Conservation (phyloP, 2,888 invertebrate genomes). For the Chrysodeixis includens region DNA sequence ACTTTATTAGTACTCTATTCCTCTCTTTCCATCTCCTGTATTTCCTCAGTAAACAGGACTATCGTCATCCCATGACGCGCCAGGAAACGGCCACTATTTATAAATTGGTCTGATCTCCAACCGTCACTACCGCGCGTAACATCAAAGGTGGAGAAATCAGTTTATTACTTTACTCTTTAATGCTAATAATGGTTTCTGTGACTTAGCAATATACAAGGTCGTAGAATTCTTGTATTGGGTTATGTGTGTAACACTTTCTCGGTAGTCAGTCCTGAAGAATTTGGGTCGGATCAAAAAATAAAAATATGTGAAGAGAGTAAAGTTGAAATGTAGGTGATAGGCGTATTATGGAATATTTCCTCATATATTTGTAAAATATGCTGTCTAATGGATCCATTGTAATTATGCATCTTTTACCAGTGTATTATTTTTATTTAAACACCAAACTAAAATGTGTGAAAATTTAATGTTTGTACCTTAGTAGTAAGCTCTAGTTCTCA, state of each 20-base stretch:
- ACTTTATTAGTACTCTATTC: neutral
- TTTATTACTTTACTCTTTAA: constrained; percentile 19
- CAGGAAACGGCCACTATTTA: constrained; percentile 49
- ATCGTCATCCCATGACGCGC: constrained; percentile 34
- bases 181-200: neutral
- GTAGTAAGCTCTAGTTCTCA: no score
- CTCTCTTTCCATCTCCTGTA: neutral
- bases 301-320: no score
- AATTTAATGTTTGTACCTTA: no score
- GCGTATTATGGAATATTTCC: no score
- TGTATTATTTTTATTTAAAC: no score
- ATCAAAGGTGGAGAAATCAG: constrained; percentile 39
- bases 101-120: constrained; percentile 51
- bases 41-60: constrained; percentile 2
- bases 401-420: no score
- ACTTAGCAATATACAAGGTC: constrained; percentile 3
- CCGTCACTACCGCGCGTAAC: constrained; percentile 43
- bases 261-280: no score
- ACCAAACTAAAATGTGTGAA: no score
- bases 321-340: no score
- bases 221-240: neutral
- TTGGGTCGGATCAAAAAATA: no score
- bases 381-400: no score
- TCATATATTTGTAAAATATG: no score
- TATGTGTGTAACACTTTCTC: neutral